These are phyloP conservation scores for Charaxes varanes DNA, from an alignment of 1,140 invertebrate species.

Conservation along the genomic window DNA sequence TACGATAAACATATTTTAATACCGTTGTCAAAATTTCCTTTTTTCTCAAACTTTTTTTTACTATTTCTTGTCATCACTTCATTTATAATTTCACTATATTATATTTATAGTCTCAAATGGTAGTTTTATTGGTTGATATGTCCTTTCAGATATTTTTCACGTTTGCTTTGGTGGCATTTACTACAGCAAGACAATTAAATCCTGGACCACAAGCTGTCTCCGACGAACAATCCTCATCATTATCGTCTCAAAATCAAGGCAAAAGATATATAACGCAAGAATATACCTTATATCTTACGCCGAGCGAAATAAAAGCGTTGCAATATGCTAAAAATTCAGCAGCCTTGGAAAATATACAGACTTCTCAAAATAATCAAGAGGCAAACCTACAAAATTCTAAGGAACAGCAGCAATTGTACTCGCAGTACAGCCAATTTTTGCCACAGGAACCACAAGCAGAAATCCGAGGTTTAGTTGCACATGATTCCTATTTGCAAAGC, in stretches of 20 bases:
- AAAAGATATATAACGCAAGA: constrained; percentile 7
- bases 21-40: no score
- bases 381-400: background rate
- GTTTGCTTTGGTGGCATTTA: constrained; percentile 2
- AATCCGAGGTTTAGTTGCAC: no score
- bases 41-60: no score
- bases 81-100: background rate
- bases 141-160: constrained; percentile 14
- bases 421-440: constrained; percentile 5
- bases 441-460: background rate
- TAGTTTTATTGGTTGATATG: background rate
- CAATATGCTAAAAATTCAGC: background rate
- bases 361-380: constrained; percentile 7
- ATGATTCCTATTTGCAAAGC: no score
- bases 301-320: constrained; percentile 8
- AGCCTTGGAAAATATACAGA: background rate
- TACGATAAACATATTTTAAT: background rate
- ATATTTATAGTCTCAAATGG: background rate
- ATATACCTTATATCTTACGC: constrained; percentile 11
- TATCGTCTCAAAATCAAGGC: background rate
- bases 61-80: background rate
- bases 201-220: background rate
- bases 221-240: constrained; percentile 2
- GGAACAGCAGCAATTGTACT: constrained; percentile 2
- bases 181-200: constrained; percentile 2